Base-by-base conservation (phyloP, 2,113 vertebrate genomes). In the Myotis yumanensis region DNA sequence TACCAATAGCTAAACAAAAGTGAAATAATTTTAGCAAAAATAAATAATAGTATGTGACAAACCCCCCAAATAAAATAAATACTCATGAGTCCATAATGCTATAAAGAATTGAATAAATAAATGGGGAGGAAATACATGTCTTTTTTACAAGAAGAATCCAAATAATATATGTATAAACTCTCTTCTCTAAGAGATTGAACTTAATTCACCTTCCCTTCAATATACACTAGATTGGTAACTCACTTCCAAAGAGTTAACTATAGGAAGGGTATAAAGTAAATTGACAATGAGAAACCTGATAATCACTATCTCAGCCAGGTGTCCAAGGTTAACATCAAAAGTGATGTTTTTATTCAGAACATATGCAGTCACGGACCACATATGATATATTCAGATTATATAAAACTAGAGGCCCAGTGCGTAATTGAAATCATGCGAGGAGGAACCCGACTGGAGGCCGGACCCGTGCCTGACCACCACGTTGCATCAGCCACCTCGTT, bases 1-100 rank as follows among this genome's bases (percentile, higher is more conserved):
- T 51, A 51, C 15, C 48, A 51, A 51, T 15, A 51, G 48, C 51
- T 51, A 51, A 51, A 51, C 15, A 51, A 89, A 94, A 10, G 14
- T 71, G 30, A 15, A 69, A 75, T 4, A 86, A 83, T 71, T 83
- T 86, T 90, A 57, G 76, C 32, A 86, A 86, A 94, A 72, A 62
- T 35, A 87, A 95, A 28, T 25, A 54, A 51, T 2, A 76, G 82
- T 18, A 48, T 2, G 83, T 57, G 90, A 64, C 75, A 86, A 92
- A 7, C 32, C 14, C 23, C 69, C 0, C 23, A 73, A 92, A 43
- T 66, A 81, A 86, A 90, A 82, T 75, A 86, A 90, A 82, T 75
- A 69, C 32, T 86, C 32, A 52, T 23, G 2, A 84, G 25, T 84
- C 51, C 37, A 71, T 71, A 69, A n/a, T 85, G 62, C 28, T 57